Evolutionary conservation across 2,797 vertebrate genomes (phyloP).

Genomic region (Emys orbicularis): DNA sequence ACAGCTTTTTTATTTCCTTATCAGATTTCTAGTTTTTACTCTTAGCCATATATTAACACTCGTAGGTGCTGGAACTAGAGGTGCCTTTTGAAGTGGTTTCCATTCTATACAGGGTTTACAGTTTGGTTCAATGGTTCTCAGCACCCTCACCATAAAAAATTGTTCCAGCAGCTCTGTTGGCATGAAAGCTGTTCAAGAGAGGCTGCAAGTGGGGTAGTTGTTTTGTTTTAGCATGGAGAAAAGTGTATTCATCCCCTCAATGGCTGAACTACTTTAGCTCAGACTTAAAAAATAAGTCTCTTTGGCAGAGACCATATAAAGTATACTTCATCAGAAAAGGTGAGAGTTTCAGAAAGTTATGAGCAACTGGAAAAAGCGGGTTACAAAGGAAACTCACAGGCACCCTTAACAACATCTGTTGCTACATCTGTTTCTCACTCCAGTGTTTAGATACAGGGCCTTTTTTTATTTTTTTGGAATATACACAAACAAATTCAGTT

Average conservation of each 20-base stretch:
- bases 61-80: too few species aligned
- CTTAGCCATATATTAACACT: background rate
- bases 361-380: background rate
- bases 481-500: background rate
- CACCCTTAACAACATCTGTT: background rate
- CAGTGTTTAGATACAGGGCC: background rate
- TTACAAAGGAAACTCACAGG: background rate
- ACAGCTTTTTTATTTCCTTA: too few species aligned
- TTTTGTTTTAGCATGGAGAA: background rate
- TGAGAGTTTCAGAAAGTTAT: background rate
- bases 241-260: background rate
- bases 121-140: too few species aligned
- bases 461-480: background rate
- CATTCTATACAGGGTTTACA: too few species aligned
- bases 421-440: background rate
- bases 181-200: background rate
- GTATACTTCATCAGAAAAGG: conserved; percentile 1
- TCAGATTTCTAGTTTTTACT: background rate
- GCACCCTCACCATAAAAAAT: too few species aligned
- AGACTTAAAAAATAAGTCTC: background rate
- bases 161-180: too few species aligned
- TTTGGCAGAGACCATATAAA: background rate
- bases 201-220: background rate
- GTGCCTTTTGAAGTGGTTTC: too few species aligned
- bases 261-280: background rate